A percentile compares a stretch with the other conserved stretches of the same genome.
phyloP scores from a whole-genome alignment of 1,140 invertebrate species.

The Cecropterus lyciades region DNA sequence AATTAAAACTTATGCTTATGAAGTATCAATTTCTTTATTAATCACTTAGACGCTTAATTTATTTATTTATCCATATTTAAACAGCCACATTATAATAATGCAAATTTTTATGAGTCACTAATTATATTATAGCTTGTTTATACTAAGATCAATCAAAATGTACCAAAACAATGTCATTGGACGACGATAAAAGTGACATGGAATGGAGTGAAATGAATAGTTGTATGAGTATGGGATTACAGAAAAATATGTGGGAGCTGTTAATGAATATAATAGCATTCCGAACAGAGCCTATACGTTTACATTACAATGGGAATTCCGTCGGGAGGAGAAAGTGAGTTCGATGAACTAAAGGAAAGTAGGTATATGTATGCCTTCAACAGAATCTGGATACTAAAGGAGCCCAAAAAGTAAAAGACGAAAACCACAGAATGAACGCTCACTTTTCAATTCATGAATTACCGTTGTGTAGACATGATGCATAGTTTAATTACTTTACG shows the following conservation, averaged over 20 bases:
- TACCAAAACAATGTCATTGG: not conserved
- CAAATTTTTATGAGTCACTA: not conserved
- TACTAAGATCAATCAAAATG: too few relatives aligned
- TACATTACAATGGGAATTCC: slow-evolving; percentile 69
- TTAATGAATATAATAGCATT: slow-evolving; percentile 77
- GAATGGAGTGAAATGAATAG: slow-evolving; percentile 5
- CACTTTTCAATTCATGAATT: slow-evolving; percentile 21
- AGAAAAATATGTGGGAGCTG: slow-evolving; percentile 55
- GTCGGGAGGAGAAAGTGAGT: slow-evolving; percentile 78
- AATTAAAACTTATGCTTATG: too few relatives aligned
- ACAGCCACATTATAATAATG: too few relatives aligned
- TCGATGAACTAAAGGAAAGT: slow-evolving; percentile 81
- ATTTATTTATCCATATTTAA: too few relatives aligned
- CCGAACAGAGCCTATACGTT: slow-evolving; percentile 65
- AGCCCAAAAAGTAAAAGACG: slow-evolving; percentile 25
- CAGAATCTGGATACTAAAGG: slow-evolving; percentile 24
- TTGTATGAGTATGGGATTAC: slow-evolving; percentile 11
- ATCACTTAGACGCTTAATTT: too few relatives aligned
- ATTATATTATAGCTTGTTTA: not conserved
- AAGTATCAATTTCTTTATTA: too few relatives aligned
- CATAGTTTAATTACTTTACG: not conserved
- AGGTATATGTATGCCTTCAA: slow-evolving; percentile 43
- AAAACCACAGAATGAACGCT: slow-evolving; percentile 16
- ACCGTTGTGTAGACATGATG: not conserved
- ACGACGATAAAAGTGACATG: not conserved